Base-by-base conservation (phyloP, 2,888 invertebrate species). In the Vesta saturnalis region DNA sequence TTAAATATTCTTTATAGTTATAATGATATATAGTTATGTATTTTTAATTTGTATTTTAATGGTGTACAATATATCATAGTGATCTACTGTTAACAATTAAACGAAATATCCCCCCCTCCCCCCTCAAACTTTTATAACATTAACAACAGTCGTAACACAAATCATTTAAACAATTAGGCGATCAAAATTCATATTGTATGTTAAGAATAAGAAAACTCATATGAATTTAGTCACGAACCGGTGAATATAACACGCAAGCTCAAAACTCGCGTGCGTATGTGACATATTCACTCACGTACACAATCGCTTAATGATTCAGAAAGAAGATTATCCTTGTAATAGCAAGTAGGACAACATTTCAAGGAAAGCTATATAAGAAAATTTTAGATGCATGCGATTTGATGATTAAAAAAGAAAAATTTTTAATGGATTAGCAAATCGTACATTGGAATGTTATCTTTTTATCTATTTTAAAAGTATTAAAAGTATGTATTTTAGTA, bases 81-180 rank as follows among this genome's bases (percentile, higher is more conserved):
- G 1, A 47, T 47, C 47, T 47, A 39, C 12, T 39, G 39, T 6
- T 8, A 57, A 55, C 39, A 57, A 57, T 19, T 58, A 59, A 63
- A 59, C 15, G 30, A 61, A 59, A 61, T 58, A 62, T 59, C 35
- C 60, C 56, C 52, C n/a, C n/a, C n/a, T 43, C 4, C 30, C 5
- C 43, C 43, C 43, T 5, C 12, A 35, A 60, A 69, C 35, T 56
- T 69, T 60, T 19, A 15, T 30, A 63, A 61, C 60, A 60, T 56
- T 54, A 67, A 56, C 56, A 70, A 71, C 67, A 66, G 67, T 52
- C 67, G 62, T 72, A 71, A 66, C 71, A 74, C 77, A 76, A 78
- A 78, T 77, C 78, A 77, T 78, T 77, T 77, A 77, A 79, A 80
- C 79, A 81, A 80, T 80, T 80, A 81, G 79, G 77, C 77, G 79